Conservation (phyloP, 2,888 invertebrate genomes). For the Corbicula japonica region DNA sequence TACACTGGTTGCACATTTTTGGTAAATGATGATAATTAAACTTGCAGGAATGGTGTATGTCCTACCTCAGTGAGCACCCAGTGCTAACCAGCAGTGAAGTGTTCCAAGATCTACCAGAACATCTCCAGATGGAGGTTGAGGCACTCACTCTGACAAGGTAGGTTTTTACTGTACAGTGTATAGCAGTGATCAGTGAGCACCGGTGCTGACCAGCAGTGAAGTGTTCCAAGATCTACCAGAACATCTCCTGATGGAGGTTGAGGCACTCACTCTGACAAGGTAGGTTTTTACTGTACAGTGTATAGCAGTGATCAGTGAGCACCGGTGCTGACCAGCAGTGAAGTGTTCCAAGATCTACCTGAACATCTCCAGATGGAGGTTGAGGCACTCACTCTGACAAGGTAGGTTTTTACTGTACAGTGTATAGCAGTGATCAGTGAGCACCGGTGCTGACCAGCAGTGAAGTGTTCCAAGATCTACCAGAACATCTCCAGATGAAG, state of each 20-base stretch:
- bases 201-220: constrained; percentile 88
- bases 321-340: constrained; percentile 88
- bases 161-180: neutral
- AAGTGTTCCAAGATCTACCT: constrained; percentile 89
- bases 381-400: constrained; percentile 87
- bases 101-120: constrained; percentile 89
- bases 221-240: constrained; percentile 89
- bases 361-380: constrained; percentile 89
- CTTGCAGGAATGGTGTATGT: constrained; percentile 88
- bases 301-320: no score
- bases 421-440: no score
- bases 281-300: no score
- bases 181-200: no score
- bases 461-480: constrained; percentile 89
- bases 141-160: constrained; percentile 85
- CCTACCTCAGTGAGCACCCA: constrained; percentile 88
- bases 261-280: constrained; percentile 86
- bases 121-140: constrained; percentile 89
- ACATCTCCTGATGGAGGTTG: constrained; percentile 89
- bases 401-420: no score
- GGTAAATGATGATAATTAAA: no score
- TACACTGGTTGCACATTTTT: no score
- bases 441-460: constrained; percentile 88
- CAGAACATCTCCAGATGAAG: constrained; percentile 89
- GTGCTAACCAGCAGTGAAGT: constrained; percentile 88